Evolutionary conservation across 2,888 invertebrate genomes (phyloP).

Genomic region (Catocala sponsa): DNA sequence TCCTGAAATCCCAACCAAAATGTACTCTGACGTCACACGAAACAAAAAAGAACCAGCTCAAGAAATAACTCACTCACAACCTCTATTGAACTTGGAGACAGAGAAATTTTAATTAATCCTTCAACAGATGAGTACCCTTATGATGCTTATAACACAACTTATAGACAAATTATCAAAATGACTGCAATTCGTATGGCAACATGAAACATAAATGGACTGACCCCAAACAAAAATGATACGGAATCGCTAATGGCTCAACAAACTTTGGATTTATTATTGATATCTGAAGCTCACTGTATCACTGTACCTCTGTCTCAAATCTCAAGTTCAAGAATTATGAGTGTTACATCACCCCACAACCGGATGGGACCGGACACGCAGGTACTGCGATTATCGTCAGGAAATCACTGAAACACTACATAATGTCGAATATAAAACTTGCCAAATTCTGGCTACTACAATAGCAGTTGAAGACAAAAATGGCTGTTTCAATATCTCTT

Average conservation of each 20-base stretch:
- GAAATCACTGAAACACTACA: constrained; percentile 23
- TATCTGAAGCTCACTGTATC: constrained; percentile 29
- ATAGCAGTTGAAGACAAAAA: constrained; percentile 17
- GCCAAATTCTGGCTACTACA: constrained; percentile 33
- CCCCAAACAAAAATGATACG: neutral
- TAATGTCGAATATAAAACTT: constrained; percentile 3
- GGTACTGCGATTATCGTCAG: constrained; percentile 30
- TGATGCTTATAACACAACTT: no score
- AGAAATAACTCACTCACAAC: no score
- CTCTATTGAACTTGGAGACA: neutral
- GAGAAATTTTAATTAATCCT: constrained; percentile 5
- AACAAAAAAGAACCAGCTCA: no score
- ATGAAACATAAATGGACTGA: constrained; percentile 37
- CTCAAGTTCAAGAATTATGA: neutral
- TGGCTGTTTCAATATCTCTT: no score
- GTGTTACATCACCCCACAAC: constrained; percentile 19
- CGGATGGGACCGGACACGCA: constrained; percentile 33
- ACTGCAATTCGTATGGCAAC: constrained; percentile 14
- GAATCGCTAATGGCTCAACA: neutral
- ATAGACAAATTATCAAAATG: no score
- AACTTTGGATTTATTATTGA: constrained; percentile 26
- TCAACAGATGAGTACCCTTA: constrained; percentile 6
- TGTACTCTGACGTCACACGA: no score
- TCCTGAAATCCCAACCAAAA: neutral
- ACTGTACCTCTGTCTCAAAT: neutral